Percentiles rank a stretch among this genome's conserved stretches.
Conservation (phyloP, 2,113 vertebrate species). For the Speoplatyrhinus poulsoni region DNA sequence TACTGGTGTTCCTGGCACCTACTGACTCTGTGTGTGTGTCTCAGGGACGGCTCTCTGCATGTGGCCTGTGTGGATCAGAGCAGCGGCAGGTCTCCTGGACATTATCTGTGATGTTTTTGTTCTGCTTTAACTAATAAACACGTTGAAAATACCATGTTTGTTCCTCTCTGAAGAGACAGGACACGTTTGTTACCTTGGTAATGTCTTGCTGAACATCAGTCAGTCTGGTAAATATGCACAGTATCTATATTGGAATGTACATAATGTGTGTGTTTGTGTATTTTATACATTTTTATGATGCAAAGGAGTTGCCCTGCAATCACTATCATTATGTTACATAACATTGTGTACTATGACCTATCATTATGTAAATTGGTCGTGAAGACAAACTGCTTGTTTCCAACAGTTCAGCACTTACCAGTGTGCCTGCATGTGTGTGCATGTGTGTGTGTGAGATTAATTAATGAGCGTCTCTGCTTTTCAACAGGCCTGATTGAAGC, state of each 20-base stretch:
- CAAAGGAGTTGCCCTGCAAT: no score
- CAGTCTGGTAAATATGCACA: no score
- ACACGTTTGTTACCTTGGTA: no score
- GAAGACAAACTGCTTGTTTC: not conserved
- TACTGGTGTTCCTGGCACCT: not conserved
- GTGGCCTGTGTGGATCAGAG: constrained; percentile 89
- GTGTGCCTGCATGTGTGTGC: not conserved
- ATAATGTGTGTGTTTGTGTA: no score
- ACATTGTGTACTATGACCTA: no score
- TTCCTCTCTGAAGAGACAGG: no score
- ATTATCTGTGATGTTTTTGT: not conserved
- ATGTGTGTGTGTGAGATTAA: not conserved
- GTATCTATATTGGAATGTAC: no score
- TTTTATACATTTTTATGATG: no score
- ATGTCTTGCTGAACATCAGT: no score
- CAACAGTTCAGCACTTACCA: not conserved
- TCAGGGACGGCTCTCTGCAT: constrained; percentile 94
- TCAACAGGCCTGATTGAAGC: not conserved
- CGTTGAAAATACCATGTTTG: not conserved
- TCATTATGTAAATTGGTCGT: not conserved
- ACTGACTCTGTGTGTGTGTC: constrained; percentile 37
- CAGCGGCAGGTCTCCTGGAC: constrained; percentile 76
- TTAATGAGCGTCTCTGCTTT: no score
- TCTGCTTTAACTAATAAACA: not conserved
- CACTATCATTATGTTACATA: no score